Evolutionary conservation across 2,797 vertebrate genomes (phyloP).

Genomic region (Anas flavirostris): DNA sequence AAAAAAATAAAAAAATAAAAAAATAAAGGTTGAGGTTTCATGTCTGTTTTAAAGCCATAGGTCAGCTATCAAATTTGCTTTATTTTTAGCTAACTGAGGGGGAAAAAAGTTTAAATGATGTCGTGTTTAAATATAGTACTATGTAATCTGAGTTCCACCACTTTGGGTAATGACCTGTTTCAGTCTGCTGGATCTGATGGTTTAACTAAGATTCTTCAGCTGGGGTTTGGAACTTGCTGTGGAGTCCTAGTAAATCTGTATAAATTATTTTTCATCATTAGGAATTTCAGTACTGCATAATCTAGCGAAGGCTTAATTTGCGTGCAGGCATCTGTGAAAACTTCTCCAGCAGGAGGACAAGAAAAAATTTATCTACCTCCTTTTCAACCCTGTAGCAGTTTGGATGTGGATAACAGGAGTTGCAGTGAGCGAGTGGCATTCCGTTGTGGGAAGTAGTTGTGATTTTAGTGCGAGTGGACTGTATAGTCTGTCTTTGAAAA

Average conservation of each 20-base stretch:
- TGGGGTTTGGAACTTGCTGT: background rate
- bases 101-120: slow-evolving; percentile 21
- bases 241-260: background rate
- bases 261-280: background rate
- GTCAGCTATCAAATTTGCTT: slow-evolving; percentile 42
- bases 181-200: slow-evolving; percentile 29
- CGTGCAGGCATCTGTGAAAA: background rate
- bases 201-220: slow-evolving; percentile 11
- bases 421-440: background rate
- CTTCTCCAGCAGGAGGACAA: background rate
- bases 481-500: background rate
- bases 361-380: background rate
- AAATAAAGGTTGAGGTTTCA: slow-evolving; percentile 7
- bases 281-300: background rate
- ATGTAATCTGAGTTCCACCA: slow-evolving; percentile 43
- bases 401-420: background rate
- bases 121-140: slow-evolving; percentile 50
- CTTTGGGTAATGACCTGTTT: slow-evolving; percentile 48
- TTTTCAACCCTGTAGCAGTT: background rate
- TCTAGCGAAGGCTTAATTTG: background rate
- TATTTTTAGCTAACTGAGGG: slow-evolving; percentile 61
- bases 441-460: background rate
- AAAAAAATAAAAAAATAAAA: background rate
- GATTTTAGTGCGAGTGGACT: background rate
- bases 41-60: background rate